These are phyloP conservation scores for Drosophila pectinifera DNA, from an alignment of 1,140 invertebrate species.

Conservation along the genomic window DNA sequence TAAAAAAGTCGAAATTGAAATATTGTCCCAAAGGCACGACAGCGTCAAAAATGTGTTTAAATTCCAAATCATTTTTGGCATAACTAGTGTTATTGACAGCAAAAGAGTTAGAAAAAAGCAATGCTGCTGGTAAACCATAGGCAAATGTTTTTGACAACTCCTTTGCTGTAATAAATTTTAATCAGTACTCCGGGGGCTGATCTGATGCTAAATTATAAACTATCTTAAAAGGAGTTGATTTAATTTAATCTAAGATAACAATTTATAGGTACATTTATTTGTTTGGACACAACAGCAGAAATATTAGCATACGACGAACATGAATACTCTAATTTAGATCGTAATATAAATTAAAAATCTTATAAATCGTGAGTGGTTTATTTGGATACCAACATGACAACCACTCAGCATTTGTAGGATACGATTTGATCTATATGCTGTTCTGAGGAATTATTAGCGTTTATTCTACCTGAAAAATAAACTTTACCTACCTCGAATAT, in stretches of 20 bases:
- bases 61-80: background rate
- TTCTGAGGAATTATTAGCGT: background rate
- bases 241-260: background rate
- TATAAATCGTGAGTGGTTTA: background rate
- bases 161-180: background rate
- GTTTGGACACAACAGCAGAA: background rate
- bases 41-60: background rate
- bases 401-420: background rate
- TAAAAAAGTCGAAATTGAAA: no score
- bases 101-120: background rate
- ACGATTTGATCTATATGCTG: background rate
- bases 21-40: background rate
- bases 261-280: background rate
- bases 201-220: background rate
- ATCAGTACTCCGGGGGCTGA: background rate
- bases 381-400: no score
- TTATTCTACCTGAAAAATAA: background rate
- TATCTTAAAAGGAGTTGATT: background rate
- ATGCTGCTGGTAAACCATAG: background rate
- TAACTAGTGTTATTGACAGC: background rate
- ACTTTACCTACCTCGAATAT: background rate
- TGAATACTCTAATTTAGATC: background rate
- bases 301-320: background rate
- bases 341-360: background rate
- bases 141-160: background rate